Conservation (phyloP, 1,140 invertebrate genomes). For the Ctenoplectra terminalis region DNA sequence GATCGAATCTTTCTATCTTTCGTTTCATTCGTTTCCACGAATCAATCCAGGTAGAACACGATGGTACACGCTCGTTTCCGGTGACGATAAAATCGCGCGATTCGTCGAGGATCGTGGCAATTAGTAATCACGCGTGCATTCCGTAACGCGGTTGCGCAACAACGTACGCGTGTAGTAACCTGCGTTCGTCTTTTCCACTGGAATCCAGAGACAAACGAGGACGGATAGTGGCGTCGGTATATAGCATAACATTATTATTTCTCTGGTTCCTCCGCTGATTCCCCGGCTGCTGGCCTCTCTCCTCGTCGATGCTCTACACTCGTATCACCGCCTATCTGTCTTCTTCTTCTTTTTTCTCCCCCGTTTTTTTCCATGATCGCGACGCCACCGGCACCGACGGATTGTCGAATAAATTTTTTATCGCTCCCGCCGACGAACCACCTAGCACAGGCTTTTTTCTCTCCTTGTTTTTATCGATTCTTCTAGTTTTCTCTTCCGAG, state of each 20-base stretch:
- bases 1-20: too few species aligned
- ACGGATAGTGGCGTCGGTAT: too few species aligned
- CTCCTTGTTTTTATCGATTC: constrained; percentile 53
- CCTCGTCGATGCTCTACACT: constrained; percentile 1
- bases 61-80: constrained; percentile 64
- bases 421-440: constrained; percentile 49
- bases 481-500: constrained; percentile 33
- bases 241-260: constrained; percentile 40
- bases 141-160: constrained; percentile 77
- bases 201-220: constrained; percentile 1
- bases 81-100: constrained; percentile 73
- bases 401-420: constrained; percentile 66
- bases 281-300: neutral
- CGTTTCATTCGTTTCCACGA: neutral
- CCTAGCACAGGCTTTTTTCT: constrained; percentile 18
- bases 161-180: constrained; percentile 3
- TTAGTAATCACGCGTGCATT: constrained; percentile 79
- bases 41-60: neutral
- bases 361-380: constrained; percentile 41
- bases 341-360: constrained; percentile 19
- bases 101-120: constrained; percentile 70
- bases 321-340: constrained; percentile 34
- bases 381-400: constrained; percentile 48
- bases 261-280: neutral
- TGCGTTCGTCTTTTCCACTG: neutral